These are phyloP conservation scores for Heliothis subflexa DNA, from an alignment of 1,140 invertebrate genomes.

Conservation along the genomic window DNA sequence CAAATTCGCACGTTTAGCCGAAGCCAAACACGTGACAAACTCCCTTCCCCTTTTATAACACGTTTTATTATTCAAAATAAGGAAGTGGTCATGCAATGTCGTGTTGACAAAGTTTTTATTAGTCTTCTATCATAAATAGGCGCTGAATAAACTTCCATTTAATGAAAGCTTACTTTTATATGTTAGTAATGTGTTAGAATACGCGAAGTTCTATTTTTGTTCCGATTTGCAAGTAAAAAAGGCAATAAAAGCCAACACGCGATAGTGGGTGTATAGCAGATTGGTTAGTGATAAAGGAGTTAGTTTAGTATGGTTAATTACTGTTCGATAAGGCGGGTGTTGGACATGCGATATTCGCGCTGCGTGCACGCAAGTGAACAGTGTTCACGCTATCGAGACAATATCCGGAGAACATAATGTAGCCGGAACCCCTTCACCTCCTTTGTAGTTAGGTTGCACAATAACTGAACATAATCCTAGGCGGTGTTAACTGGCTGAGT, in stretches of 20 bases:
- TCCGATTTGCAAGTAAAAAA: conserved; percentile 1
- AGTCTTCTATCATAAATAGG: conserved; percentile 7
- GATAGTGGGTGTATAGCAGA: conserved; percentile 21
- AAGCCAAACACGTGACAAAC: neutral
- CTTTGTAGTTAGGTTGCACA: conserved; percentile 2
- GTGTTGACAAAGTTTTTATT: conserved; percentile 40
- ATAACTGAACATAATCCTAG: conserved; percentile 12
- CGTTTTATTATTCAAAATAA: conserved; percentile 43
- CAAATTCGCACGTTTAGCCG: conserved; percentile 31
- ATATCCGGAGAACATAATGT: conserved; percentile 28
- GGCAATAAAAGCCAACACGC: conserved; percentile 22
- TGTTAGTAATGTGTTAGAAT: neutral
- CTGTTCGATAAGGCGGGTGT: neutral
- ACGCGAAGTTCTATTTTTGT: conserved; percentile 10
- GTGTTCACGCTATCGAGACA: conserved; percentile 24
- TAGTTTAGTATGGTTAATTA: conserved; percentile 25
- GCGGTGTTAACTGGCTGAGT: neutral
- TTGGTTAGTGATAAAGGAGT: conserved; percentile 30
- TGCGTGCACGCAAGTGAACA: conserved; percentile 39
- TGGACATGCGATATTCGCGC: conserved; percentile 45
- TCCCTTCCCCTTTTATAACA: conserved; percentile 3
- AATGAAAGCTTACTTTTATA: conserved; percentile 28
- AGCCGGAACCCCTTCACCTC: conserved; percentile 31
- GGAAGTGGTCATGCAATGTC: conserved; percentile 37
- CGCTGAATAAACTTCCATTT: conserved; percentile 6